Evolutionary conservation across 2,888 invertebrate species (phyloP), one percentile per base, ranked within the genome.

Genomic region (Heliconius erato): DNA sequence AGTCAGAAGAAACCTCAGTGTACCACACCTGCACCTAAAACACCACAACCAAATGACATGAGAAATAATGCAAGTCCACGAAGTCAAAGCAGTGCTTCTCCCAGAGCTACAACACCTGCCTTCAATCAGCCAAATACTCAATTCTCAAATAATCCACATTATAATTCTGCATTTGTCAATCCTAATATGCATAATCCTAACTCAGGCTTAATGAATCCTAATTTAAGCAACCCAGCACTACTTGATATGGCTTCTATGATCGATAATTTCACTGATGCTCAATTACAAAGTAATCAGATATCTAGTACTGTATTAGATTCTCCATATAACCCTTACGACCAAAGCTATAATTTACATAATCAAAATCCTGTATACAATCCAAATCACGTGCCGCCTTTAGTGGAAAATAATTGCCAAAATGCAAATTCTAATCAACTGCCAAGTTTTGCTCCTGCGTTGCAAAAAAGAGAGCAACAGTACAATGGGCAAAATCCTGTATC

Each of bases 271-370:
- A 97, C 97, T 63, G 97, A 98, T 89, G 97, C 97, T 28, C 98
- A 98, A 89, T 93, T 98, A 59, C 98, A 98, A 92, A 98, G 98
- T 90, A 98, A 98, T 89, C 98, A 98, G 92, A 98, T 98, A 86
- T 98, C 98, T 67, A 98, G 98, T 89, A 98, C 98, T 23, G 98
- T 98, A 9, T 92, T 98, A 87, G 98, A 98, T 90, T 97, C 97
- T 6, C 97, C 97, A 16, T 97, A 97, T 86, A 96, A 96, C 86
- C 93, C 97, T 49, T 97, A 97, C 74, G 97, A 97, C 84, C 97
- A 97, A 89, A 97, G 96, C 88, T 97, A 97, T 86, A 97, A 97
- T 85, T 95, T 97, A 72, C 97, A 97, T 88, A 97, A 97, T 88
- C 97, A 97, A 86, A 97, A 97, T 88, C 94, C 96, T 81, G 92